Evolutionary conservation across 2,797 vertebrate genomes (phyloP).

Genomic region (Enteromius argenteus): DNA sequence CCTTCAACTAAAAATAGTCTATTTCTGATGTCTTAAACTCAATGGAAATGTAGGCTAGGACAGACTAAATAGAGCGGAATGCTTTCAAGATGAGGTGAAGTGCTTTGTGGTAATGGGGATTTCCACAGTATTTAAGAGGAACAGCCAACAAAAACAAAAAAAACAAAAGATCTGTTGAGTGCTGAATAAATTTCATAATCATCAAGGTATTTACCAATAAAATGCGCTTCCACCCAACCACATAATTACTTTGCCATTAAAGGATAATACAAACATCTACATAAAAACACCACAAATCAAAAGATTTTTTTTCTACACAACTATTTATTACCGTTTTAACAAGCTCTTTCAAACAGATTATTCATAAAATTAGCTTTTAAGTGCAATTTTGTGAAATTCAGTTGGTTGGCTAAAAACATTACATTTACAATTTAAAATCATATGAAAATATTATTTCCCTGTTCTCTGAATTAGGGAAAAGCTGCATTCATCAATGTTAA

Average conservation of each 20-base stretch:
- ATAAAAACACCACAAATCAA: neutral
- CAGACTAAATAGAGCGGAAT: neutral
- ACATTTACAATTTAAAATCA: conserved; percentile 50
- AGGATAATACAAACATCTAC: neutral
- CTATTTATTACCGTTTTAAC: conserved; percentile 40
- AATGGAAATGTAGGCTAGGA: neutral
- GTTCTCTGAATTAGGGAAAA: conserved; percentile 1
- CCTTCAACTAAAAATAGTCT: neutral
- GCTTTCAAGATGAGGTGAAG: neutral
- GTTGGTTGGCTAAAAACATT: conserved; percentile 47
- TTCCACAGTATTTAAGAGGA: neutral
- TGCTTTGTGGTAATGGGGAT: neutral
- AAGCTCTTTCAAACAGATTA: conserved; percentile 32
- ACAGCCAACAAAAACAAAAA: neutral
- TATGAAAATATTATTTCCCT: conserved; percentile 57
- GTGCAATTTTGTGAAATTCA: conserved; percentile 56
- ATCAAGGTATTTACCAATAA: neutral
- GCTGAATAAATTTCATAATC: neutral
- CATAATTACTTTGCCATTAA: neutral
- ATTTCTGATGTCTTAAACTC: neutral
- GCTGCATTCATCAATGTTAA: conserved; percentile 22
- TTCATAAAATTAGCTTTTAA: conserved; percentile 40
- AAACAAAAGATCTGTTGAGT: neutral
- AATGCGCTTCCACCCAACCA: neutral
- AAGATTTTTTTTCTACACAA: conserved; percentile 33